Base-by-base conservation (phyloP, 64 coral and sea anemone species). In the Montipora capricornis region DNA sequence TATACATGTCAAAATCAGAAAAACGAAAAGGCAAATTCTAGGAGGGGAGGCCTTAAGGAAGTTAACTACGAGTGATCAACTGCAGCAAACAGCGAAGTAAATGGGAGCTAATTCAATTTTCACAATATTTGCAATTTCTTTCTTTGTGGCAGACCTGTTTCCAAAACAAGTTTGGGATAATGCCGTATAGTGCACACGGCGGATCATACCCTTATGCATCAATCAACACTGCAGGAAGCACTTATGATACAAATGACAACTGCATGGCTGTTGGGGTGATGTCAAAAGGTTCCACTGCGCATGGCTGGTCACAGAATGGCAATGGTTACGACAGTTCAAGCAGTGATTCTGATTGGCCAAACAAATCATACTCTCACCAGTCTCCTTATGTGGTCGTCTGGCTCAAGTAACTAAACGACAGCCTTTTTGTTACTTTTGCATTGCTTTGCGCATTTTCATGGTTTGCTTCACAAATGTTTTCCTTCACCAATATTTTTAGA, bases 261-360 rank as follows among this genome's bases (percentile, higher is more conserved):
- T 96, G 95, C 45, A 96, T 96, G 95, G 73, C 87, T 44, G 81
- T 96, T 3, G 95, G 95, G 0, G 91, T 96, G 14, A 50, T 80
- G 51, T 17, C 66, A 0, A 74, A 24, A 87, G 75, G 91, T 4
- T 17, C 73, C 8, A 73, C 91, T 61, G 80, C 80, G 44, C 19
- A 96, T 75, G 95, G 91, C 49, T 96, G 91, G 91, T 61, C 87
- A 1, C 91, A 96, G 50, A 87, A 76, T 46, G 81, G 44, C 50
- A 87, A 91, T 20, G 95, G 95, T 0, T 96, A 61, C 50, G 95
- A 96, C 46, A 79, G 58, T 47, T 81, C 95, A 7, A 67, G 49
- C 19, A 93, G 20, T 45, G 90, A 96, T 66, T 57, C 80, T 24
- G 91, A 96, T 55, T 94, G 93, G 93, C 93, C 87, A 48, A 94